Evolutionary conservation across 2,888 invertebrate genomes (phyloP).

Genomic region (Ethmia dodecea): DNA sequence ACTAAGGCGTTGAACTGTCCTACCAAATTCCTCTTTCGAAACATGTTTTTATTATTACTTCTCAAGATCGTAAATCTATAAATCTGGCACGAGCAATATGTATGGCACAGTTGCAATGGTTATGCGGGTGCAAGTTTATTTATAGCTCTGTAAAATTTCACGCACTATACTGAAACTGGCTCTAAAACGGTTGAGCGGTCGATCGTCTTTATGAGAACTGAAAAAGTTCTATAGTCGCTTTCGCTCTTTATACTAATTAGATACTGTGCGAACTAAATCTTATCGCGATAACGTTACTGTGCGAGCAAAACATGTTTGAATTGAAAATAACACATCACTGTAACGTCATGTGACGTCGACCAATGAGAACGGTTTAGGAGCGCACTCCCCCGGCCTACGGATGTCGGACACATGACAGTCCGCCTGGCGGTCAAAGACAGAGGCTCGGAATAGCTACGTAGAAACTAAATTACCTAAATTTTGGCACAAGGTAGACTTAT

Average conservation of each 20-base stretch:
- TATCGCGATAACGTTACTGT: constrained; percentile 47
- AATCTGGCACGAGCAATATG: too few species aligned
- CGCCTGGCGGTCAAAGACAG: constrained; percentile 51
- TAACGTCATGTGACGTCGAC: constrained; percentile 49
- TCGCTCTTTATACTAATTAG: constrained; percentile 46
- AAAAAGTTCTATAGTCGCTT: constrained; percentile 27
- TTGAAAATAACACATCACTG: constrained; percentile 47
- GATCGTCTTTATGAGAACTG: constrained; percentile 27
- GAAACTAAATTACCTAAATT: too few species aligned
- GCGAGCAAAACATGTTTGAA: constrained; percentile 42
- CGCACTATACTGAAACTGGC: constrained; percentile 23
- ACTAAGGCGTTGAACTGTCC: constrained; percentile 49
- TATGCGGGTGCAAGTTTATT: constrained; percentile 21
- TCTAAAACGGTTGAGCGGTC: constrained; percentile 19
- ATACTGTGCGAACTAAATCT: constrained; percentile 36
- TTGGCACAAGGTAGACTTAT: background rate
- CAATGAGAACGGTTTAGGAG: constrained; percentile 42
- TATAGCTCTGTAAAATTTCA: constrained; percentile 25
- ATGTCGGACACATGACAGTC: constrained; percentile 23
- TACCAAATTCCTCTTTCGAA: constrained; percentile 55
- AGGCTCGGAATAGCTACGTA: constrained; percentile 28
- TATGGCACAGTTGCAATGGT: background rate
- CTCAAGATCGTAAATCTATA: too few species aligned
- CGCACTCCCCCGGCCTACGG: constrained; percentile 60
- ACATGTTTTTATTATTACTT: constrained; percentile 32